These are phyloP conservation scores for Pteria penguin DNA, from an alignment of 2,888 invertebrate genomes.

Conservation along the genomic window DNA sequence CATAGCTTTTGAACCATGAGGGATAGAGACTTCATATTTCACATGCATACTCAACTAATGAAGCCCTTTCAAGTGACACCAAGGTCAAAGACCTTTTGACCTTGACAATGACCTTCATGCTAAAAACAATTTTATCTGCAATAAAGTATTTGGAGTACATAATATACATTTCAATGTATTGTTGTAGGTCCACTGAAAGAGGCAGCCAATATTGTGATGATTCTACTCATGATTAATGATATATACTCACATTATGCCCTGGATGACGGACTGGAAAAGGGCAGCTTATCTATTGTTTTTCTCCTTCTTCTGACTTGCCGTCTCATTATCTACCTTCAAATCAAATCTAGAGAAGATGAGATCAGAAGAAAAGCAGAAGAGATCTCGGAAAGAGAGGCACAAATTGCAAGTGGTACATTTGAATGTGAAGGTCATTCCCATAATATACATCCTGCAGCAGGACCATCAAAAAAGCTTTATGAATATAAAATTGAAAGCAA, in stretches of 20 bases:
- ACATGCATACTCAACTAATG: no score
- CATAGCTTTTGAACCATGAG: no score
- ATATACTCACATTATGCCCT: conserved; percentile 86
- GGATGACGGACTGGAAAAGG: conserved; percentile 78
- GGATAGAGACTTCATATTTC: no score
- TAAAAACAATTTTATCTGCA: no score
- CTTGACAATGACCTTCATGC: no score
- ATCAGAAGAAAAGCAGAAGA: conserved; percentile 43
- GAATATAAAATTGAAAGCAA: background rate
- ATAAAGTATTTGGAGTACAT: no score
- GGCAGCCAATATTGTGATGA: conserved; percentile 90
- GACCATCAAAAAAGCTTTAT: background rate
- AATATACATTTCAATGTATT: no score
- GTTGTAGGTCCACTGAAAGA: conserved; percentile 94
- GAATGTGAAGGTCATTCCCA: conserved; percentile 22
- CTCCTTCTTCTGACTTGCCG: conserved; percentile 78
- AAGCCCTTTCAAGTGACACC: no score
- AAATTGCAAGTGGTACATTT: background rate
- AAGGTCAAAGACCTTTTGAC: no score
- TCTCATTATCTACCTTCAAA: conserved; percentile 78
- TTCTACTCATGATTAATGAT: conserved; percentile 91
- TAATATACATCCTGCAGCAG: conserved; percentile 19
- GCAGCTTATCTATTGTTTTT: conserved; percentile 79
- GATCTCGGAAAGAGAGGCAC: background rate
- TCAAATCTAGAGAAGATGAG: conserved; percentile 54